Evolutionary conservation across 2,113 vertebrate genomes (phyloP), one percentile per base, ranked within the genome.

Genomic region (cattle (Bos taurus)): DNA sequence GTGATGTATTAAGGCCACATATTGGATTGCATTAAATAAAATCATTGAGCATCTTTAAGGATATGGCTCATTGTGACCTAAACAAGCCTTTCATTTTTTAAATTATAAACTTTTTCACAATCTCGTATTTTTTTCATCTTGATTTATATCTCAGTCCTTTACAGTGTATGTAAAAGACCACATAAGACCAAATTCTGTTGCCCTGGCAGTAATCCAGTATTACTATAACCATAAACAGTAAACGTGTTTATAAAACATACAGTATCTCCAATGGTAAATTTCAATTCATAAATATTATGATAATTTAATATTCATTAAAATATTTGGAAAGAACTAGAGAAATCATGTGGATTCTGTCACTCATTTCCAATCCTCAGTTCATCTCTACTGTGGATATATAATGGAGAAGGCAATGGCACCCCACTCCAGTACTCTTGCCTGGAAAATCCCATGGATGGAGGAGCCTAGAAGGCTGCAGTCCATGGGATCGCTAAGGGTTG

Each of bases 291-390:
- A 78, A 89, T 85, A 77, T 43, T 50, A 40, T 77, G 59, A 82
- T 88, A 56, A 94, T 80, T 64, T 94, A 80, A 52, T 71, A 52
- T 81, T 85, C 30, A 40, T 78, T 86, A 89, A 90, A 92, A 96
- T 83, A 56, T 88, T 91, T 85, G 77, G 28, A 90, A 96, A 71
- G 33, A 81, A 36, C 84, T 56, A 87, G 56, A 83, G 30, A 28
- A 96, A 74, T 54, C 64, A 40, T 1, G 64, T 80, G 9, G 16
- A 71, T 14, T 85, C 74, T 90, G 14, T 83, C 16, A 87, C 36
- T 96, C 25, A 91, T 30, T 83, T 62, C 30, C 64, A 95, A 26
- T 4, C 43, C 91, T 95, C 28, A 40, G 50, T 80, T 96, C 50
- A 54, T 48, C 9, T 74, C 6, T 59, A 92, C 57, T 57, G 60